A percentile compares a stretch with the other conserved stretches of the same genome.
These are phyloP conservation scores for Callopanchax toddi DNA, from an alignment of 2,113 vertebrate species.

Conservation along the genomic window DNA sequence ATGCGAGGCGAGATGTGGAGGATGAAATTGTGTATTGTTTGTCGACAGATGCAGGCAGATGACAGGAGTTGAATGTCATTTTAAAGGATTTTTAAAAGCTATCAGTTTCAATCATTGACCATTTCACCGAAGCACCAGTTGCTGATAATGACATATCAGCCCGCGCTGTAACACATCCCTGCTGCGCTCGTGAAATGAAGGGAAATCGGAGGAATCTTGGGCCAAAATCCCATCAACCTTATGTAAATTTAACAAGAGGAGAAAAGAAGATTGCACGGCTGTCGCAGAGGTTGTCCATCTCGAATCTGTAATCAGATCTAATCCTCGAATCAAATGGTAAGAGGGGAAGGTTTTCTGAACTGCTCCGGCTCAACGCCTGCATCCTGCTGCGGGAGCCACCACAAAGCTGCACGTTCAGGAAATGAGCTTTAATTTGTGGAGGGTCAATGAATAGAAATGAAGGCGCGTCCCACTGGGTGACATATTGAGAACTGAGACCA, in stretches of 20 bases:
- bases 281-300: constrained; percentile 56
- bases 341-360: constrained; percentile 58
- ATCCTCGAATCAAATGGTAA: constrained; percentile 75
- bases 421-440: constrained; percentile 75
- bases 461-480: constrained; percentile 69
- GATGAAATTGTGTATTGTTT: constrained; percentile 42
- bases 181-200: constrained; percentile 29
- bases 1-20: constrained; percentile 44
- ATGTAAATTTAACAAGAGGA: constrained; percentile 57
- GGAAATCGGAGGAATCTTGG: constrained; percentile 19
- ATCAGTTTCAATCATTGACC: constrained; percentile 28
- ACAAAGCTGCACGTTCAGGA: constrained; percentile 63
- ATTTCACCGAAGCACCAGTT: constrained; percentile 23
- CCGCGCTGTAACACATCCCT: constrained; percentile 22
- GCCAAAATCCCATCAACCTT: constrained; percentile 56
- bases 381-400: constrained; percentile 66
- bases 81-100: constrained; percentile 38
- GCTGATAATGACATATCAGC: constrained; percentile 22
- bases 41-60: constrained; percentile 40
- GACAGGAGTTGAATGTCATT: constrained; percentile 59
- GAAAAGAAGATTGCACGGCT: constrained; percentile 42
- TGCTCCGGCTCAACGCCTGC: constrained; percentile 59
- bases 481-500: constrained; percentile 69
- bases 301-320: constrained; percentile 68
- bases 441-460: constrained; percentile 79